Evolutionary conservation across 2,888 invertebrate species (phyloP), one percentile per base, ranked within the genome.

Genomic region (Idaea aversata): DNA sequence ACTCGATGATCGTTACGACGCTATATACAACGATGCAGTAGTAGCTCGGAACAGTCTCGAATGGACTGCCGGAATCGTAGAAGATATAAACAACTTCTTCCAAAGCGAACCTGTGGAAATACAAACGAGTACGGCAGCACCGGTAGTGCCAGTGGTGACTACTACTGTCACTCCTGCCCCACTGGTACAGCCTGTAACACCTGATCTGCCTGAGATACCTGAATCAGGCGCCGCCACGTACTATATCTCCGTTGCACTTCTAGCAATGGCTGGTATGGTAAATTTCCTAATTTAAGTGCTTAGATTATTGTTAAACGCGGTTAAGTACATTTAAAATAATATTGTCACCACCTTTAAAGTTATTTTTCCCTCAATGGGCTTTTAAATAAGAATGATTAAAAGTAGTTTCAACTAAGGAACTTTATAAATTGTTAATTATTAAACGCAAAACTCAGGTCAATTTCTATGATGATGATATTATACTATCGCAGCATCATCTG

Each of bases 61-160:
- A 0, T 92, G 87, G 84, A 79, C 82, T 0, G 57, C 67, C 0
- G 70, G 70, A 0, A 73, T 83, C 2, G 72, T 79, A 15, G 57
- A 13, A 0, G 88, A 90, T 59, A 64, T 92, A n/a, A 69, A 69
- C 57, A 67, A 73, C 34, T 92, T 85, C 73, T 77, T 91, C 15
- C 66, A 63, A 0, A 76, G 65, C 25, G 87, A 83, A 0, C 64
- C 73, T 0, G 65, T 70, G 0, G 61, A 71, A 0, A 65, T 71
- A 0, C 25, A 59, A 16, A 25, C 59, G 4, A 69, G 75, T 4
- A 68, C 73, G 0, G 67, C 77, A 3, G 61, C 62, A 0, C 68
- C 73, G 0, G 67, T 76, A 2, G 61, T 61, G 0, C 59, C 68
- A 5, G 38, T 63, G 0, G 60, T 67, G 0, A 62, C 67, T 0